Evolutionary conservation across 2,888 invertebrate genomes (phyloP), one percentile per base, ranked within the genome.

Genomic region (Hartigia nigra): DNA sequence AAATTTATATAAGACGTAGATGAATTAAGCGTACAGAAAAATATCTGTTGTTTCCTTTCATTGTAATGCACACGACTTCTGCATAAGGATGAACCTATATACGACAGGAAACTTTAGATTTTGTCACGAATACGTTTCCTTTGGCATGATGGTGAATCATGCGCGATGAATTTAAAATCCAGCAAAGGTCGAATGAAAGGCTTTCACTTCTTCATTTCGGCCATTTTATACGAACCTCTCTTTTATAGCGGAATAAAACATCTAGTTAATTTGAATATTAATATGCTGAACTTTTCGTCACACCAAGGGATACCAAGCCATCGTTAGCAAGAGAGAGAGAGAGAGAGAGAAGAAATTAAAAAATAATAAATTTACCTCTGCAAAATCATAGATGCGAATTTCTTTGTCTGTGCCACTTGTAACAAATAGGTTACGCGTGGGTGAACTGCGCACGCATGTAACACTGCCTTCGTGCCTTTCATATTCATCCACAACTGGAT

Each of bases 401-500:
- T 91, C 91, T 79, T 88, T 91, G 76, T 91, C 88, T 3, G 90
- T 90, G 23, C 88, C 87, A 75, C 88, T 87, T 9, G 88, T 85
- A 3, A 91, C 81, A 76, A 91, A 91, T 32, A 88, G 74, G 84
- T 90, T 87, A 70, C 84, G 85, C 55, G 83, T 86, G 12, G 88
- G 88, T 4, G 90, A 89, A 79, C 87, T 90, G 78, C 87, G 88
- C 0, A 91, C 78, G 69, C 88, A 88, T 1, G 90, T 91, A 12
- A 91, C 84, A 77, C 88, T 90, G 31, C 91, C 90, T 76, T 87
- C 86, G 77, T 88, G 89, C 72, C 88, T 87, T 35, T 89, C 88
- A 76, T 89, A 91, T 76, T 91, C 90, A 36, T 87, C 87, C 77
- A 90, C 81, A 12, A 91, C 90, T 32, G 91, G 91, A 84, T 91